Base-by-base conservation (phyloP, 2,113 vertebrate genomes). In the Butorides virescens region DNA sequence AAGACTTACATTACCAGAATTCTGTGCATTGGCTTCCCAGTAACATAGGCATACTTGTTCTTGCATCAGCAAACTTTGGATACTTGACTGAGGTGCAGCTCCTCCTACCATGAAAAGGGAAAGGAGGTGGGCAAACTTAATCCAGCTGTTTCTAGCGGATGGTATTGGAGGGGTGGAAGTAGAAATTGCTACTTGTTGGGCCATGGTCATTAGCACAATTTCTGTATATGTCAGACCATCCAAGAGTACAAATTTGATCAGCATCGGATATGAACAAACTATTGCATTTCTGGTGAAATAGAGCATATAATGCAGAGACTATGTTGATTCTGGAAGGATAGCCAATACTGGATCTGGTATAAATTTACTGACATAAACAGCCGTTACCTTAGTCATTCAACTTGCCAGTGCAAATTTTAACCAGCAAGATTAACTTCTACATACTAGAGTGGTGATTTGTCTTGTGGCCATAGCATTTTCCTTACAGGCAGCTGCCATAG, bases 251-350 rank as follows among this genome's bases (percentile, higher is more conserved):
- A 79, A 76, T 93, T 61, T 23, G 3, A n/a, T 72, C 17, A 32
- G 7, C 72, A 59, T 72, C 0, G 0, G 7, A 9, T 42, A 56
- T 6, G 7, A 90, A 58, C 2, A 36, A 87, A 36, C 22, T 10
- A 22, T 15, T 80, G 11, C 2, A 23, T 71, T 90, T 81, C 72
- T 70, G 21, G n/a, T 26, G 30, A 92, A 85, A 36, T 18, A 62
- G 5, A 68, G 5, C 10, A 76, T 11, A 42, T 42, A 2, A 7
- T 53, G 36, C 39, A 87, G 19, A 47, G 32, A 26, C 12, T 36
- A 6, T 66, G 47, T 53, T 94, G 46, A 50, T 68, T 71, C 32
- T 72, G 47, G 65, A 82, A 81, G 26, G n/a, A 76, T 7, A 88
- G 39, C n/a, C 21, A 44, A 27, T 66, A 34, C 17, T 0, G 0